phyloP scores from a whole-genome alignment of 2,888 invertebrate genomes.

The Gortyna flavago region DNA sequence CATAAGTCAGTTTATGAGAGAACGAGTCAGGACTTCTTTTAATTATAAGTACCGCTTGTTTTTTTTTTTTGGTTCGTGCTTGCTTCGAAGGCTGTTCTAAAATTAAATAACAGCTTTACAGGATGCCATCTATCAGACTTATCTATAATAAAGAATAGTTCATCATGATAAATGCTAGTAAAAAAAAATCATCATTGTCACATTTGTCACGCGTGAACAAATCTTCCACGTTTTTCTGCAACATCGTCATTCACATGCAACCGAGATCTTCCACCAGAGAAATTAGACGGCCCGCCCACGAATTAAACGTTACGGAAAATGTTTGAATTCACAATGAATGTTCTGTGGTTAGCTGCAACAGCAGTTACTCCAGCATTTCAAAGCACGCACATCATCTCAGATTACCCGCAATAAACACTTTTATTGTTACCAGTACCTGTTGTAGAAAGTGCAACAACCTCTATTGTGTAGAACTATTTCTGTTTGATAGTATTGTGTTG shows the following conservation, averaged over 20 bases:
- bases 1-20: background rate
- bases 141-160: background rate
- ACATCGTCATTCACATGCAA: constrained; percentile 15
- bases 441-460: constrained; percentile 71
- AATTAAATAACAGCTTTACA: background rate
- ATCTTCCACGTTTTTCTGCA: constrained; percentile 19
- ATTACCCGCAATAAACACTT: constrained; percentile 68
- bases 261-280: constrained; percentile 31
- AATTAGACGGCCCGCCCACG: constrained; percentile 45
- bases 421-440: constrained; percentile 65
- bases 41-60: background rate
- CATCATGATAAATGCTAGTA: background rate
- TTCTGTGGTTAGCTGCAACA: constrained; percentile 65
- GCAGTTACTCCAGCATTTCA: constrained; percentile 54
- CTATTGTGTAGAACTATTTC: constrained; percentile 54
- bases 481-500: constrained; percentile 61
- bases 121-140: background rate
- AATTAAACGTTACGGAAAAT: constrained; percentile 60
- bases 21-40: background rate
- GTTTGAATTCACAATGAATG: constrained; percentile 59
- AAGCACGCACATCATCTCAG: constrained; percentile 68
- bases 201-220: background rate
- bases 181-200: background rate
- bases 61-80: background rate
- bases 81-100: background rate